Conservation (phyloP, 2,888 invertebrate genomes). For the Oligia strigilis region DNA sequence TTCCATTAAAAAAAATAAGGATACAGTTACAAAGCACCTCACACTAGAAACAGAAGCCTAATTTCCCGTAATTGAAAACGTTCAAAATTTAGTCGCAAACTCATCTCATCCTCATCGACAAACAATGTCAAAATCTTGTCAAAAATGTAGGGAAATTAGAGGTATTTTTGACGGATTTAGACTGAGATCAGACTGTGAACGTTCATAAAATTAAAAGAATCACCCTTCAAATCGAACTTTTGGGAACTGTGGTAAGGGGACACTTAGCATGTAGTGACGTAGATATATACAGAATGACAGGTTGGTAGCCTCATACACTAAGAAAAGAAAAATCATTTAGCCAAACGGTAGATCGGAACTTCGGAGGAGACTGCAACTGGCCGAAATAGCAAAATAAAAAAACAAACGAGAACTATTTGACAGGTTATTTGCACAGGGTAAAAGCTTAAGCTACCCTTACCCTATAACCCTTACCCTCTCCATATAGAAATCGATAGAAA, state of each 20-base stretch:
- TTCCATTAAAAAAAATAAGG: too few species aligned
- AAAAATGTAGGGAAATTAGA: too few species aligned
- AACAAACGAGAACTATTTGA: too few species aligned
- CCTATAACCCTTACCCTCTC: background rate
- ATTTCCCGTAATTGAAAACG: background rate
- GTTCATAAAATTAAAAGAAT: background rate
- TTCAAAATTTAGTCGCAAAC: background rate
- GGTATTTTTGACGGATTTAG: too few species aligned
- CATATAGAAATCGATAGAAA: slow-evolving; percentile 9
- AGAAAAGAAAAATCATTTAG: background rate
- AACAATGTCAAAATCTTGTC: background rate
- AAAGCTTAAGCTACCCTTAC: background rate
- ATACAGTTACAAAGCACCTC: too few species aligned
- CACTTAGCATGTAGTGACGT: background rate
- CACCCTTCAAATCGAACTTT: background rate
- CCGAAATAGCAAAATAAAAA: background rate
- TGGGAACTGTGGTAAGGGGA: too few species aligned
- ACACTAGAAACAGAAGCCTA: too few species aligned
- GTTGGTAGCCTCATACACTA: background rate
- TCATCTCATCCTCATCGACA: background rate
- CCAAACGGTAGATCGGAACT: too few species aligned
- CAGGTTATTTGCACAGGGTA: background rate
- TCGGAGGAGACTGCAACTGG: background rate
- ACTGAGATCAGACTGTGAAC: too few species aligned
- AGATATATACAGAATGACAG: background rate